Evolutionary conservation across 2,797 vertebrate species (phyloP), one percentile per base, ranked within the genome.

Genomic region (Pipistrellus nathusii): DNA sequence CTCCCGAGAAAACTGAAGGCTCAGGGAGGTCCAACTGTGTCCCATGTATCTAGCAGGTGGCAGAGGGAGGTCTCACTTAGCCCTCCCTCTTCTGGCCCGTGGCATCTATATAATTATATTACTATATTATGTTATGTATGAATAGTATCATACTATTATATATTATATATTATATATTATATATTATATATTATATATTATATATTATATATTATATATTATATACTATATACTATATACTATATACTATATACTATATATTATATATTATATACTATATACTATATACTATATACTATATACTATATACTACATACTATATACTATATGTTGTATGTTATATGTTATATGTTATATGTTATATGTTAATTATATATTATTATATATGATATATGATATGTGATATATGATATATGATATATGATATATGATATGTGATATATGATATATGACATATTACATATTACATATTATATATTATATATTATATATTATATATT

Each of bases 351-450:
- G 35, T 38, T 38, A 38, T 38, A 38, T 38, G 35, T 38, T 38
- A 38, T 38, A n/a, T n/a, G n/a, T n/a, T n/a, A n/a, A 41, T 41
- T 41, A 41, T 66, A 66, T 66, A 35, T 68, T 68, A 44, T 5
- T n/a, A n/a, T n/a, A 0, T 48, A 41, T 41, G 6, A 5, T 23
- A 2, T 1, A 0, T 11, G 20, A 2, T 0, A 0, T 5, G 0
- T 48, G 20, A 1, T 1, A 41, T 41, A 0, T 10, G 25, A 15
- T 53, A 68, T 68, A 35, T 68, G 32, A n/a, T 5, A 0, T 48
- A 38, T 38, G 5, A 38, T 23, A 2, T 1, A 0, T 10, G 20
- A 1, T 1, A 0, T 5, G 0, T 48, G 20, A 1, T 1, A 18
- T 66, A 68, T 68, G 10, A 20, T 68, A 44, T 5, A 0, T 48